Conservation (phyloP, 2,888 invertebrate genomes). For the Sphinx pinastri region DNA sequence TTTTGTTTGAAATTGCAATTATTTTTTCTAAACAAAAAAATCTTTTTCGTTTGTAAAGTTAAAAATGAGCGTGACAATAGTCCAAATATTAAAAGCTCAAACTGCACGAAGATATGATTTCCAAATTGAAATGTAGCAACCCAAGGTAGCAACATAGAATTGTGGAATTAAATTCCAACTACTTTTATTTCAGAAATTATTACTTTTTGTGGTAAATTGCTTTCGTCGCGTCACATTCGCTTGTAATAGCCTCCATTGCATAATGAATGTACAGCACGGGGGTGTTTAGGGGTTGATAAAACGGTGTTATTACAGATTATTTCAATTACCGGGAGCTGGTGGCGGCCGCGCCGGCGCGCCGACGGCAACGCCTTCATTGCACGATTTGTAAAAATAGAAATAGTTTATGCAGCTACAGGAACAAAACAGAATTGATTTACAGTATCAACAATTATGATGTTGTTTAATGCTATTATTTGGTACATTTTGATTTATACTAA, state of each 20-base stretch:
- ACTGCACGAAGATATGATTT: neutral
- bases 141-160: neutral
- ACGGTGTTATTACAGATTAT: constrained; percentile 14
- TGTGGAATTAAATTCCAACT: neutral
- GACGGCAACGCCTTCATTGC: constrained; percentile 9
- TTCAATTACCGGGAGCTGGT: constrained; percentile 2
- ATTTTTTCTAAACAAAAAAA: neutral
- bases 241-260: constrained; percentile 10
- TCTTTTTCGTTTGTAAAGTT: too few relatives aligned
- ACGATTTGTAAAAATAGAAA: neutral
- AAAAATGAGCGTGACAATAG: neutral
- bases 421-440: neutral
- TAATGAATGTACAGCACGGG: neutral
- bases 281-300: constrained; percentile 16
- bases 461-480: too few relatives aligned
- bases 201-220: constrained; percentile 1
- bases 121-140: neutral
- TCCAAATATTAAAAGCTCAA: neutral
- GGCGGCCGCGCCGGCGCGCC: neutral
- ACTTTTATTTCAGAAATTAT: neutral
- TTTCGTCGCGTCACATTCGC: neutral
- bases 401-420: neutral
- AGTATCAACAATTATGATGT: too few relatives aligned
- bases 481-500: too few relatives aligned
- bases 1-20: neutral